Conservation (phyloP, 2,888 invertebrate species). For the Drosophila vallismaia region DNA sequence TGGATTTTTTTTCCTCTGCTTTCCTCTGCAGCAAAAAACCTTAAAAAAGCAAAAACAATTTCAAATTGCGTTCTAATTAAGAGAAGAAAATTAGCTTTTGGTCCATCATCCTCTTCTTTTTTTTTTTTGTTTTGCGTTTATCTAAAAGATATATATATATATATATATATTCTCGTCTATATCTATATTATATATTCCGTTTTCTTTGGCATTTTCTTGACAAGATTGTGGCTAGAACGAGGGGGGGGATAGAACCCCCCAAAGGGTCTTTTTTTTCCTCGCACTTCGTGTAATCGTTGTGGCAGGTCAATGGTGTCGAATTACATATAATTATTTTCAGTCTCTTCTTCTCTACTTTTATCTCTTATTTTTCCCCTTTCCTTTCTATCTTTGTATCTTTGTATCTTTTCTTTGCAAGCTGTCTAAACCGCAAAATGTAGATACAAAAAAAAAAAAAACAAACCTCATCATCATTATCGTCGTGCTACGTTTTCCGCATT, state of each 20-base stretch:
- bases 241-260: not conserved
- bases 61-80: conserved; percentile 25
- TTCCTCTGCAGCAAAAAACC: too few relatives aligned
- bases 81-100: conserved; percentile 10
- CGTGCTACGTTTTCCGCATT: conserved; percentile 29
- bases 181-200: too few relatives aligned
- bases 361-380: not conserved
- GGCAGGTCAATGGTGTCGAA: conserved; percentile 75
- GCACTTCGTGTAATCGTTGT: conserved; percentile 40
- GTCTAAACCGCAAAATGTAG: conserved; percentile 57
- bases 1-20: too few relatives aligned
- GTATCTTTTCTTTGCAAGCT: not conserved
- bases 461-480: conserved; percentile 17
- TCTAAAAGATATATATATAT: conserved; percentile 2
- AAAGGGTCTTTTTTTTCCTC: not conserved
- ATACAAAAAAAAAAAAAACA: conserved; percentile 23
- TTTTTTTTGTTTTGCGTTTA: too few relatives aligned
- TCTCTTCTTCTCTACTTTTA: not conserved
- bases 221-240: too few relatives aligned
- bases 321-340: conserved; percentile 70
- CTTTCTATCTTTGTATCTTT: not conserved
- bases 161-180: not conserved
- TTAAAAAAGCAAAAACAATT: not conserved
- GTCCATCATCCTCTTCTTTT: not conserved
- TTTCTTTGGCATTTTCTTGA: too few relatives aligned